Evolutionary conservation across 2,113 vertebrate species (phyloP).

Genomic region (Otus sunia): DNA sequence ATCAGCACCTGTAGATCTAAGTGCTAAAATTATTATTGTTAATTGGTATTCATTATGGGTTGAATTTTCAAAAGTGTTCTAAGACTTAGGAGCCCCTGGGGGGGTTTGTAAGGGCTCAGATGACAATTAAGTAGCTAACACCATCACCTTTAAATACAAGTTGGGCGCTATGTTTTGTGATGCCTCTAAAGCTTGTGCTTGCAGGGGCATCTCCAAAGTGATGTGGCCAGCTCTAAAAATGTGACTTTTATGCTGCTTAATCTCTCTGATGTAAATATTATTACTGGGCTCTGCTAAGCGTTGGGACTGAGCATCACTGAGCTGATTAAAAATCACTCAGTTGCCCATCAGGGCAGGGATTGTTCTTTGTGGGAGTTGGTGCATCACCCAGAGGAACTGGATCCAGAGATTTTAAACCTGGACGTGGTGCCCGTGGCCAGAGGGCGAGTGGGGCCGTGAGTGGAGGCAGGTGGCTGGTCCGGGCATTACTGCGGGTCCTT

Average conservation of each 20-base stretch:
- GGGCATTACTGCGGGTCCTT: not conserved
- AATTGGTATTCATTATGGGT: slow-evolving; percentile 13
- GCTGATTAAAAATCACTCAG: not conserved
- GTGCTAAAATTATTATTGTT: not conserved
- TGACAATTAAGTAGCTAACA: not conserved
- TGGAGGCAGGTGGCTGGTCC: not conserved
- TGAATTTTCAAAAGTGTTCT: slow-evolving; percentile 11
- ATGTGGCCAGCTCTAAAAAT: not conserved
- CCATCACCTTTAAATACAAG: not conserved
- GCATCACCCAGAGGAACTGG: not conserved
- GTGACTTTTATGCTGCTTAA: not conserved
- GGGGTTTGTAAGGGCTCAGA: not conserved
- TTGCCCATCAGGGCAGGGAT: not conserved
- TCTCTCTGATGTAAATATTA: not conserved
- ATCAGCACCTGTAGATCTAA: slow-evolving; percentile 53
- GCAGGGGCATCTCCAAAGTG: not conserved
- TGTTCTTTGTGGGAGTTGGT: not conserved
- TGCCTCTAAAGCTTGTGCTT: not conserved
- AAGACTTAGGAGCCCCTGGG: not conserved
- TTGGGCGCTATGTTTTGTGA: fast-evolving
- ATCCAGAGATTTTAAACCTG: not conserved
- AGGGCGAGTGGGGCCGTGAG: fast-evolving
- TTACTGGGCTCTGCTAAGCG: not conserved
- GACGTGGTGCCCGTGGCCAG: not conserved
- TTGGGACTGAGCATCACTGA: not conserved